Evolutionary conservation across 2,113 vertebrate genomes (phyloP).

Genomic region (Alectura lathami): DNA sequence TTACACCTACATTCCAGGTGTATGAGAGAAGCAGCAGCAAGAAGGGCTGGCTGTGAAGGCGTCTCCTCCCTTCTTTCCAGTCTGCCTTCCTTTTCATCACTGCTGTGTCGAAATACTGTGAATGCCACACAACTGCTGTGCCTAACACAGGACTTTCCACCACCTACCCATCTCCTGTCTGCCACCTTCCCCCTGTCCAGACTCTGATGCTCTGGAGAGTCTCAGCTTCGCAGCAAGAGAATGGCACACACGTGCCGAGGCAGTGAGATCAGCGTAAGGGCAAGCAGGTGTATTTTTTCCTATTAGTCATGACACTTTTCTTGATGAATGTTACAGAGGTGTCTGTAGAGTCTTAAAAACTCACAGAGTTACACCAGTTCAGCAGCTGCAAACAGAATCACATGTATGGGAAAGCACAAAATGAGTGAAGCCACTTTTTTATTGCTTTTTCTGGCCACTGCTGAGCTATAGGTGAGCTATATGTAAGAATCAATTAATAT

Average conservation of each 20-base stretch:
- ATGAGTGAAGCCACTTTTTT: accelerated
- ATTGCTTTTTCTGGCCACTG: not conserved
- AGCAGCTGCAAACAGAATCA: not conserved
- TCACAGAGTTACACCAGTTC: not conserved
- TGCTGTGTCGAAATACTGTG: not conserved
- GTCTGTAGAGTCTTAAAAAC: not conserved
- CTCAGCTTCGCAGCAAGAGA: not conserved
- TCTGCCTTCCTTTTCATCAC: not conserved
- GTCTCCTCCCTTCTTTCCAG: not conserved
- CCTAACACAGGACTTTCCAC: not conserved
- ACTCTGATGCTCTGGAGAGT: not conserved
- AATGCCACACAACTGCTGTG: not conserved
- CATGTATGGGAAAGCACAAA: not conserved
- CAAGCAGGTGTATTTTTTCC: not conserved
- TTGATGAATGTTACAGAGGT: not conserved
- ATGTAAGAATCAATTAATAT: not conserved
- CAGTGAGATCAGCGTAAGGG: not conserved
- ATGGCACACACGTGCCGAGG: accelerated
- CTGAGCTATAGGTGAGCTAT: not conserved
- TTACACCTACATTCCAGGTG: accelerated
- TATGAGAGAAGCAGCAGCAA: not conserved
- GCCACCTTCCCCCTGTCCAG: not conserved
- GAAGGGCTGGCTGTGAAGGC: not conserved
- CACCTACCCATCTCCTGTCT: not conserved
- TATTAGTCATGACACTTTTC: not conserved